These are phyloP conservation scores for Muscicapa striata DNA, from an alignment of 2,797 vertebrate species.

Conservation along the genomic window DNA sequence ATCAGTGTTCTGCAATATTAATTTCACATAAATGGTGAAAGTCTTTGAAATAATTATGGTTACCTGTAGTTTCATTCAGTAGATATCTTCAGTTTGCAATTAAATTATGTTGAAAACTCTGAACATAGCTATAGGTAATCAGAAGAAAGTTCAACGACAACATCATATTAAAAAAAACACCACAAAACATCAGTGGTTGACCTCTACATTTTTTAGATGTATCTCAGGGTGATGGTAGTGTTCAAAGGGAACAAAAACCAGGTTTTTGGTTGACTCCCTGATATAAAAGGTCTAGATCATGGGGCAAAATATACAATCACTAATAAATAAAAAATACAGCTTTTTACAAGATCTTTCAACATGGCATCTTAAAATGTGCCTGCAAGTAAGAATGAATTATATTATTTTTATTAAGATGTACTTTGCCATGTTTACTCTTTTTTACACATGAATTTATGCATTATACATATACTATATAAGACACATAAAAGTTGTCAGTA, in stretches of 20 bases:
- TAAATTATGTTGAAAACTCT: conserved; percentile 33
- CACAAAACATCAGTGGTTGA: not conserved
- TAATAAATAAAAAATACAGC: conserved; percentile 59
- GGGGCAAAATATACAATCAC: conserved; percentile 50
- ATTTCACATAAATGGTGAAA: conserved; percentile 56
- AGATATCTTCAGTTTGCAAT: conserved; percentile 8
- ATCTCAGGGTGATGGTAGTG: not conserved
- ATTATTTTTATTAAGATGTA: conserved; percentile 18
- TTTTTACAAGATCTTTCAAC: conserved; percentile 58
- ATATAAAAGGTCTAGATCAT: conserved; percentile 44
- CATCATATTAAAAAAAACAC: conserved; percentile 13
- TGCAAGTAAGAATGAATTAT: not conserved
- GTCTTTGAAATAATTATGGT: conserved; percentile 63
- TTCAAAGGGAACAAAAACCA: not conserved
- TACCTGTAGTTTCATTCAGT: conserved; percentile 44
- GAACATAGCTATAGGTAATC: conserved; percentile 25
- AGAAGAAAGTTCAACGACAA: conserved; percentile 45
- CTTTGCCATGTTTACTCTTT: conserved; percentile 42
- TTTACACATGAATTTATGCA: conserved; percentile 42
- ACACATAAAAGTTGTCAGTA: conserved; percentile 18
- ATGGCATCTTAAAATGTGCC: conserved; percentile 67
- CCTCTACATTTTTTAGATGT: conserved; percentile 22
- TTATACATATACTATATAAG: not conserved
- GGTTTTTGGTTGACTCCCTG: not conserved
- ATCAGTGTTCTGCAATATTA: conserved; percentile 49